Evolutionary conservation across 2,797 vertebrate genomes (phyloP), one percentile per base, ranked within the genome.

Genomic region (Neosalanx taihuensis): DNA sequence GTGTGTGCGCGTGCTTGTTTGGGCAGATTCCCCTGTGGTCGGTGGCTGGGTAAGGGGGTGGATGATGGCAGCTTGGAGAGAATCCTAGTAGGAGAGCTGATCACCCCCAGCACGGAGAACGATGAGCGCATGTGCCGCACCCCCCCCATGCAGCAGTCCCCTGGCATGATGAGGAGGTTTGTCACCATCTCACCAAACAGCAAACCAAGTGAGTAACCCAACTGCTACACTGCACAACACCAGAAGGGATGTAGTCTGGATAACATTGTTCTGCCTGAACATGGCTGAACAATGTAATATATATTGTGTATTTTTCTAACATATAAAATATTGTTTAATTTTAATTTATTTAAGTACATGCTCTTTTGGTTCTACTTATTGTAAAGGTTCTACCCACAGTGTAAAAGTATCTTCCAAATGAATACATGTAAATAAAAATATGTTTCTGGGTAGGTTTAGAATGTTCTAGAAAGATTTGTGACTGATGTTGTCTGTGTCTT

Each of bases 11-110:
- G 18, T 23, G 59, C 10, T 35, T 29, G 64, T 9, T 41, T 29
- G 63, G 65, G n/a, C 71, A 99, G 98, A 92, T 99, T 99, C 86
- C 98, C 96, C 0, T 99, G 97, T 31, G 98, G 98, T 67, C 94
- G 98, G 53, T 99, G 98, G 98, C 84, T 99, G 80, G 98, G 97
- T 46, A 99, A 99, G 67, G 97, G 97, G 0, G 95, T 99, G 87
- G 98, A 99, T 61, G 98, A 99, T 0, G 98, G 98, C 70, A 99
- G 98, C 84, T 87, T 99, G 77, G 98, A 99, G 89, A 94, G 97
- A 77, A 94, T 99, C 80, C 90, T 99, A 29, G 98, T 99, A 67
- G 98, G 98, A 75, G 97, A 99, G 84, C 80, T 98, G 84, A 92
- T 98, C 85, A 97, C 95, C 1, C 94, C 93, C 17, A 94, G 91